A percentile compares a stretch with the other conserved stretches of the same genome.
These are phyloP conservation scores for Neodiprion fabricii DNA, from an alignment of 1,140 invertebrate genomes.

Conservation along the genomic window DNA sequence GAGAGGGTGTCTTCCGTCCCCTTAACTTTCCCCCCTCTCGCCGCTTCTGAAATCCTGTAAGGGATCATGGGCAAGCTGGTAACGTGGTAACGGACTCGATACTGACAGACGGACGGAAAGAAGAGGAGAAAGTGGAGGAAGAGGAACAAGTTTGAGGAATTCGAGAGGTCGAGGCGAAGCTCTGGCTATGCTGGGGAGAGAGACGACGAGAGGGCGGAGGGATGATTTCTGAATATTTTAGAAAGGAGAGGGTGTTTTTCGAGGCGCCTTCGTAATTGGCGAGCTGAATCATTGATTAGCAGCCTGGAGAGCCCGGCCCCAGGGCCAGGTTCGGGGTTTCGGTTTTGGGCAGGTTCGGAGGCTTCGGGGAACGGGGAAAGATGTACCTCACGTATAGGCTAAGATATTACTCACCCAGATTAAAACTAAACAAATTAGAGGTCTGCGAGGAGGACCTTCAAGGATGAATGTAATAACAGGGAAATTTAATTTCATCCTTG, in stretches of 20 bases:
- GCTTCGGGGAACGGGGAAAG: conserved; percentile 29
- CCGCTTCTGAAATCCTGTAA: not conserved
- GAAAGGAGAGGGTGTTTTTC: conserved; percentile 41
- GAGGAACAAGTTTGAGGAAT: not conserved
- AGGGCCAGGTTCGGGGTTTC: not conserved
- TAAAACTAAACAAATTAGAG: conserved; percentile 41
- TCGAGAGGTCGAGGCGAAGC: not conserved
- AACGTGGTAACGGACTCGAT: not conserved
- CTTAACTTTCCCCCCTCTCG: not conserved
- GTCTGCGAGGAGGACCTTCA: conserved; percentile 4
- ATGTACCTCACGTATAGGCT: conserved; percentile 40
- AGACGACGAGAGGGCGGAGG: conserved; percentile 12
- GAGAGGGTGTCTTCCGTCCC: not conserved
- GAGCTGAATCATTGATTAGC: conserved; percentile 55
- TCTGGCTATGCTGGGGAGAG: conserved; percentile 25
- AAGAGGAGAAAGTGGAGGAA: not conserved
- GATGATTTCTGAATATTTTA: conserved; percentile 42
- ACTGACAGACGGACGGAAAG: not conserved
- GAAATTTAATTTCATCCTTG: conserved; percentile 45
- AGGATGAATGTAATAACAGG: conserved; percentile 34
- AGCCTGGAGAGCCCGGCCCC: conserved; percentile 38
- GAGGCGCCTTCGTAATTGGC: conserved; percentile 49
- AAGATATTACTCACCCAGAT: conserved; percentile 48
- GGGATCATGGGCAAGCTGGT: no score
- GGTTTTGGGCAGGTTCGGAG: no score